phyloP scores from a whole-genome alignment of 1,140 invertebrate species.

The Vanessa atalanta region DNA sequence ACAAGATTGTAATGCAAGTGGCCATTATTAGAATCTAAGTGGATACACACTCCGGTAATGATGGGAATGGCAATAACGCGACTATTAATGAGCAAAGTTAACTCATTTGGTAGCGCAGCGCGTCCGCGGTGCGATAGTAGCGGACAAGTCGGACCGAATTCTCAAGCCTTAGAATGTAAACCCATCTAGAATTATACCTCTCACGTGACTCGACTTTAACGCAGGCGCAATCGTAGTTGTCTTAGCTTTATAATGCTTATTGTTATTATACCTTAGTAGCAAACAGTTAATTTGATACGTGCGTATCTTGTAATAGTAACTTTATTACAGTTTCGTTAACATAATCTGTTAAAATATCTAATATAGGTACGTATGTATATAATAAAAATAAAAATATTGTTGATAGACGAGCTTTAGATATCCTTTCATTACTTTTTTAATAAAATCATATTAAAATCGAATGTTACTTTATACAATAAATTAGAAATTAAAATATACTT shows the following conservation, averaged over 20 bases:
- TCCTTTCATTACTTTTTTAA: no score
- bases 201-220: constrained; percentile 50
- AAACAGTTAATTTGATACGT: constrained; percentile 12
- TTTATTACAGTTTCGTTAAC: constrained; percentile 1
- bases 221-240: not conserved
- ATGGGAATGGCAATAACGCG: constrained; percentile 71
- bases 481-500: no score
- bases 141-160: constrained; percentile 46
- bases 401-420: no score
- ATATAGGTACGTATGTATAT: no score
- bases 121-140: constrained; percentile 46
- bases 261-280: constrained; percentile 10
- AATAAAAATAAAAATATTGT: no score
- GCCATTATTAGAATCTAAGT: constrained; percentile 28
- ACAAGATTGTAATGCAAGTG: constrained; percentile 27
- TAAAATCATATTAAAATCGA: no score
- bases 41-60: constrained; percentile 53
- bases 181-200: constrained; percentile 51
- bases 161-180: constrained; percentile 29
- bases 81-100: constrained; percentile 74
- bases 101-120: constrained; percentile 62
- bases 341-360: not conserved
- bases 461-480: no score
- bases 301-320: constrained; percentile 2
- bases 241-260: constrained; percentile 10